Base-by-base conservation (phyloP, 2,797 vertebrate species). In the Rhynchonycteris naso region DNA sequence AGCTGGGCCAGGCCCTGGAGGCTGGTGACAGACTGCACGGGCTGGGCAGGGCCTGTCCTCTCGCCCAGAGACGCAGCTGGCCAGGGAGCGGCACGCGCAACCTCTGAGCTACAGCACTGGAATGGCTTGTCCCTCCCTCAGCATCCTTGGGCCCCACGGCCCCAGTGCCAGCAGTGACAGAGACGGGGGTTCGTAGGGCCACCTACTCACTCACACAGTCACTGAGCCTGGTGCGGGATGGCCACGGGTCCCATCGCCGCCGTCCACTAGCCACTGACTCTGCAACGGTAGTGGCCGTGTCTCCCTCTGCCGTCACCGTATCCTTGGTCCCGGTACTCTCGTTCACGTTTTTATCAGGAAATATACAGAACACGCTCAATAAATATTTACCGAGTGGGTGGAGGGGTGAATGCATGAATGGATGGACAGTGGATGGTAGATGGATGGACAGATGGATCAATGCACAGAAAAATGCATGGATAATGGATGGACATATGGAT, bases 11-110 rank as follows among this genome's bases (percentile, higher is more conserved):
- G 69, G 59, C n/a, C 59, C 78, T 81, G 0, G 80, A 3, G 35
- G 61, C 59, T 26, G n/a, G 89, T 50, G 72, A 93, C 83, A 91
- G 86, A 86, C 11, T 6, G 38, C 76, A 59, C 14, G 38, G 66
- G 47, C 87, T 83, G 43, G 30, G 18, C 63, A 2, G 30, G 7
- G 4, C 78, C 80, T 91, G 87, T 89, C 83, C 50, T 80, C 76
- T 90, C 58, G 18, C 58, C 69, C 74, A 87, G 87, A 83, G 59
- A 24, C 47, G 38, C 88, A 92, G 95, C 72, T 87, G 71, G 86
- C 66, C 79, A 38, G 35, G 83, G 58, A 19, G 35, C 4, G 7
- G 58, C n/a, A 30, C 5, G 15, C 35, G 19, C 24, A 50, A 52
- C 84, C 79, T 92, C 75, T 80, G 69, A 81, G 79, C 86, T 35